Percentiles rank a stretch among this genome's conserved stretches.
phyloP scores from a whole-genome alignment of 2,888 invertebrate genomes.

The Acleris literana region DNA sequence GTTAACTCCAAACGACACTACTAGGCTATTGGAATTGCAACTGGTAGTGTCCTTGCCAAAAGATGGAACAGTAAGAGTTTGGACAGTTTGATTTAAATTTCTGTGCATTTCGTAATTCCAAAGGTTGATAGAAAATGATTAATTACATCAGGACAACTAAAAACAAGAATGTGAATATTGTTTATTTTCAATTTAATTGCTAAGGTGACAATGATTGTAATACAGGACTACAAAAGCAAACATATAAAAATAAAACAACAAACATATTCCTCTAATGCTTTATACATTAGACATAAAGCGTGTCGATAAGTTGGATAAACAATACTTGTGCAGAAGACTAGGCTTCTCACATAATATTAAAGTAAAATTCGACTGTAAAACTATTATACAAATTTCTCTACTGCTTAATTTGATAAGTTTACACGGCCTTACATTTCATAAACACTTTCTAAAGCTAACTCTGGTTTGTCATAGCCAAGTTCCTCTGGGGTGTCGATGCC shows the following conservation, averaged over 20 bases:
- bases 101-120: too few species aligned
- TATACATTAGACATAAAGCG: constrained; percentile 65
- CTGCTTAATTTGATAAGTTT: constrained; percentile 60
- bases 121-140: neutral
- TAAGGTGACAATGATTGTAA: constrained; percentile 25
- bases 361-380: constrained; percentile 70
- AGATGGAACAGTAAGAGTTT: too few species aligned
- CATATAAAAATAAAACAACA: constrained; percentile 56
- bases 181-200: constrained; percentile 29
- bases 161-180: constrained; percentile 22
- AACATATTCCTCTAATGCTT: constrained; percentile 58
- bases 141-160: constrained; percentile 3
- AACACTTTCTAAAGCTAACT: constrained; percentile 91
- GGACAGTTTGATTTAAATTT: too few species aligned
- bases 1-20: too few species aligned
- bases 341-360: constrained; percentile 63
- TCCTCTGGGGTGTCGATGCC: constrained; percentile 97
- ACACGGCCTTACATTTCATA: constrained; percentile 84
- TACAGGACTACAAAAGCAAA: constrained; percentile 32
- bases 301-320: constrained; percentile 56
- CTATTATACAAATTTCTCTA: constrained; percentile 77
- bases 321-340: constrained; percentile 54
- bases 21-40: too few species aligned
- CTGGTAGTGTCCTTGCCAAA: too few species aligned
- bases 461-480: constrained; percentile 98